Evolutionary conservation across 1,140 invertebrate species (phyloP), one percentile per base, ranked within the genome.

Genomic region (Apocrypta bakeri): DNA sequence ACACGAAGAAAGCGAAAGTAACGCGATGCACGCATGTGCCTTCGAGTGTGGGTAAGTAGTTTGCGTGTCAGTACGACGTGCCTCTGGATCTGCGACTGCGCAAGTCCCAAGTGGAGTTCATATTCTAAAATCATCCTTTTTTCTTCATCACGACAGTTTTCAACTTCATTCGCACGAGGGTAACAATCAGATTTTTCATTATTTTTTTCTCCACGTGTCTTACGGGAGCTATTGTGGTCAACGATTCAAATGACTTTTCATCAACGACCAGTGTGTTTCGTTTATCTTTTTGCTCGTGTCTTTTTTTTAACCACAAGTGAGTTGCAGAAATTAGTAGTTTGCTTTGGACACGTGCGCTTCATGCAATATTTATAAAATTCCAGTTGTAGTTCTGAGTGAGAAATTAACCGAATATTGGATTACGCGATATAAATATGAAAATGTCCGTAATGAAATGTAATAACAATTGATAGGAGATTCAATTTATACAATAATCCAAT

Each of bases 1-100:
- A 82, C 79, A 79, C 84, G 82, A 88, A 86, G 86, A 90, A 89
- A 89, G 87, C 84, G 88, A 90, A 89, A 90, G 88, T 89, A 88
- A 88, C 85, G 83, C 79, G 85, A 88, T 84, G 78, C 24, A 56
- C 64, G 37, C 64, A 73, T 66, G 78, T 61, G 64, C 73, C 11
- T 42, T 63, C 37, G 33, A 56, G 48, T 56, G 48, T 56, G 48
- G 21, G 48, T 56, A 56, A 56, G 48, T 21, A 56, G 48, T 76
- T 74, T 83, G 48, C 79, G 81, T 83, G 69, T 82, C 73, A 42
- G 84, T 82, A 83, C 84, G 84, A 86, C 85, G 86, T 85, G 83
- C 85, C 61, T 33, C 21, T n/a, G 66, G 9, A 14, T 76, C 61
- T 76, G 17, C 56, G 31, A 6, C 14, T 17, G 7, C 29, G 8